Conservation (phyloP, 2,888 invertebrate species). For the Mayetiola destructor region DNA sequence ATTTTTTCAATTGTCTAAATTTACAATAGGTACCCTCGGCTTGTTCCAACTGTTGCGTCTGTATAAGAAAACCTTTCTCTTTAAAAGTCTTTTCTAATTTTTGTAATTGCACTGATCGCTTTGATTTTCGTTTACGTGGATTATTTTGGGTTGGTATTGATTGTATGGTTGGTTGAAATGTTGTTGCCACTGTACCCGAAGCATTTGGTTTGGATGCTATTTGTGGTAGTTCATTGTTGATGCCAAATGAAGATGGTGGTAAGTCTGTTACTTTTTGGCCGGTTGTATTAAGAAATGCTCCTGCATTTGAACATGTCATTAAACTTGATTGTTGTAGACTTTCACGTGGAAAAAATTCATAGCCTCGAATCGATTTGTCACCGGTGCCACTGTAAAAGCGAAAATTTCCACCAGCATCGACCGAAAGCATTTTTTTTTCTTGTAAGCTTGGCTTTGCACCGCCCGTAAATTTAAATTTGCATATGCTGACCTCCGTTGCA, state of each 20-base stretch:
- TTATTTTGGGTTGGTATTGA: conserved; percentile 24
- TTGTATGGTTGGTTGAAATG: not conserved
- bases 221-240: conserved; percentile 31
- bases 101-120: conserved; percentile 71
- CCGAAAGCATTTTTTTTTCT: conserved; percentile 83
- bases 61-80: conserved; percentile 83
- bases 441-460: conserved; percentile 78
- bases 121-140: conserved; percentile 52
- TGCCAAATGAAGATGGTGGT: conserved; percentile 30
- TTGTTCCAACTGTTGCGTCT: conserved; percentile 82
- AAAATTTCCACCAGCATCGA: conserved; percentile 79
- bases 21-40: conserved; percentile 91
- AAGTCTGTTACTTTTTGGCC: conserved; percentile 36
- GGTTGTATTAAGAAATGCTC: conserved; percentile 37
- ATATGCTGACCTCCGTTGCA: conserved; percentile 75
- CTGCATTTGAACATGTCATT: conserved; percentile 39
- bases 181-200: not conserved
- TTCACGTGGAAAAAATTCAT: conserved; percentile 63
- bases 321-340: conserved; percentile 46
- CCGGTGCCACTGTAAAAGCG: conserved; percentile 76
- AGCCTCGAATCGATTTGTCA: conserved; percentile 59
- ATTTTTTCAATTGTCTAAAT: conserved; percentile 77
- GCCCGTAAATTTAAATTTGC: conserved; percentile 86
- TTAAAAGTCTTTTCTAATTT: conserved; percentile 84
- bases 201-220: conserved; percentile 25